phyloP scores from a whole-genome alignment of 2,797 vertebrate species.

The Fringilla coelebs region DNA sequence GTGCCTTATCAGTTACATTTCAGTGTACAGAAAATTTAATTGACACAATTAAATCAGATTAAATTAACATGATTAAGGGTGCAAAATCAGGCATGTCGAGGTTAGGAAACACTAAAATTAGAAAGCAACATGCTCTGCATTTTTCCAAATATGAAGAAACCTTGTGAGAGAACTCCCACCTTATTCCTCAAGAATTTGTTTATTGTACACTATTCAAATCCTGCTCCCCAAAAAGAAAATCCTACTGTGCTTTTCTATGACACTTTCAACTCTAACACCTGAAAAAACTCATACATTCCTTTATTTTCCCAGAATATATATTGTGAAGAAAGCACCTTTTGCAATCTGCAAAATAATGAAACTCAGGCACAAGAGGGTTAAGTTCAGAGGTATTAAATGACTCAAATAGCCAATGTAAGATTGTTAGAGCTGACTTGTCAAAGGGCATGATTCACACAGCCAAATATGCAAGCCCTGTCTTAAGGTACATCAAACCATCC shows the following conservation, averaged over 20 bases:
- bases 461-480: neutral
- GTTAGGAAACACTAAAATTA: conserved; percentile 24
- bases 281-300: neutral
- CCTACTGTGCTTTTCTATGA: neutral
- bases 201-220: neutral
- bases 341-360: neutral
- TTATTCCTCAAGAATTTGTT: neutral
- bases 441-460: neutral
- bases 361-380: neutral
- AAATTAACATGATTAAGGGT: conserved; percentile 17
- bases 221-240: neutral
- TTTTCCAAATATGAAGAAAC: neutral
- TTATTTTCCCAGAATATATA: neutral
- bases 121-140: neutral
- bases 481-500: neutral
- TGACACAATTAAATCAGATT: conserved; percentile 33
- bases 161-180: neutral
- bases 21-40: conserved; percentile 1
- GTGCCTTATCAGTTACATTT: neutral
- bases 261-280: neutral
- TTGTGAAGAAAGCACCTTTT: neutral
- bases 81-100: conserved; percentile 6
- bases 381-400: neutral
- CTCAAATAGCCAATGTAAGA: neutral
- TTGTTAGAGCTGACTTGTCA: neutral